phyloP scores from a whole-genome alignment of 2,888 invertebrate species.

The Drosophila hamatofila region DNA sequence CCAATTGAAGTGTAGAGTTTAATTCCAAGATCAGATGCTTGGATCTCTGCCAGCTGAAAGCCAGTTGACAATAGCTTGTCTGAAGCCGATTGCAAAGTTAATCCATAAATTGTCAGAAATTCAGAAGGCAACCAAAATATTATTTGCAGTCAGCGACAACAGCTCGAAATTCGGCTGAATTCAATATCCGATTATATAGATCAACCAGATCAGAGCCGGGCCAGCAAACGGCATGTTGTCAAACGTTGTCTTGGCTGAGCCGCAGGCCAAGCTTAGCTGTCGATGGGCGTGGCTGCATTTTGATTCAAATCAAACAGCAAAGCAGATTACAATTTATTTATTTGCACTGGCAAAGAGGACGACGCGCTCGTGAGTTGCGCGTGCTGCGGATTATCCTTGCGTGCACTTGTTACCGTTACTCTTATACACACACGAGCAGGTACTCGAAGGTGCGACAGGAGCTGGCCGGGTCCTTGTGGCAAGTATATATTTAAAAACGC shows the following conservation, averaged over 20 bases:
- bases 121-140: slow-evolving; percentile 82
- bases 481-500: slow-evolving; percentile 59
- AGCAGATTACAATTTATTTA: slow-evolving; percentile 79
- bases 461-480: slow-evolving; percentile 50
- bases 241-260: slow-evolving; percentile 73
- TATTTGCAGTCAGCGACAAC: slow-evolving; percentile 59
- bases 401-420: slow-evolving; percentile 62
- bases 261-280: slow-evolving; percentile 59
- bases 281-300: slow-evolving; percentile 76
- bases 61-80: slow-evolving; percentile 39
- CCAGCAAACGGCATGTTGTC: slow-evolving; percentile 75
- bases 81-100: slow-evolving; percentile 70
- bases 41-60: not conserved
- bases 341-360: slow-evolving; percentile 41
- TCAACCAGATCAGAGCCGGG: slow-evolving; percentile 63
- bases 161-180: slow-evolving; percentile 67
- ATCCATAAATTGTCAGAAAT: slow-evolving; percentile 77
- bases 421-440: slow-evolving; percentile 9
- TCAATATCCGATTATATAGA: slow-evolving; percentile 81
- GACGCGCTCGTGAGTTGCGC: slow-evolving; percentile 61
- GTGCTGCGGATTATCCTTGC: slow-evolving; percentile 73
- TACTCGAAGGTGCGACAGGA: slow-evolving; percentile 27
- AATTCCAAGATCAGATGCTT: not conserved
- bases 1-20: not conserved
- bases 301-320: slow-evolving; percentile 77